Evolutionary conservation across 2,113 vertebrate genomes (phyloP).

Genomic region (Progne subis): DNA sequence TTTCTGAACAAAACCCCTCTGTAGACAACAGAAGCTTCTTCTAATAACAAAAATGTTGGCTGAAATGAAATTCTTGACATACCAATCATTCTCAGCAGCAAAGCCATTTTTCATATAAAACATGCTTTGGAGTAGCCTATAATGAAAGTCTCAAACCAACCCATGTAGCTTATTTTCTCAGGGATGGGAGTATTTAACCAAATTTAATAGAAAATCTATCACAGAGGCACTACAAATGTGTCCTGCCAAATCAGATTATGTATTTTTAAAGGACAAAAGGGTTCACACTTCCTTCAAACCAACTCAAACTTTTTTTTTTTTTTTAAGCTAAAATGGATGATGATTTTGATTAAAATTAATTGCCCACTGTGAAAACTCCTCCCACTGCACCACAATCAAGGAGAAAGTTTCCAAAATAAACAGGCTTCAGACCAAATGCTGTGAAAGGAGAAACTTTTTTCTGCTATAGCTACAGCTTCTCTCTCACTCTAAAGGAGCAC

Average conservation of each 20-base stretch:
- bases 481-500: not conserved
- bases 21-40: constrained; percentile 67
- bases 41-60: constrained; percentile 75
- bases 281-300: not conserved
- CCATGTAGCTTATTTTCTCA: constrained; percentile 64
- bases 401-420: not conserved
- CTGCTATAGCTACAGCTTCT: not conserved
- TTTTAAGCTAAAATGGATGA: not conserved
- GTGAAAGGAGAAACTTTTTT: not conserved
- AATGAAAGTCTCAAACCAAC: constrained; percentile 72
- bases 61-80: constrained; percentile 81
- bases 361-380: not conserved
- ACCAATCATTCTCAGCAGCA: constrained; percentile 73
- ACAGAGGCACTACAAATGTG: not conserved
- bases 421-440: not conserved
- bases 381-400: not conserved
- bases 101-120: constrained; percentile 70
- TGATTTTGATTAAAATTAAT: not conserved
- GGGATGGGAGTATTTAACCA: constrained; percentile 31
- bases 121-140: constrained; percentile 45
- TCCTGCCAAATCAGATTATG: not conserved
- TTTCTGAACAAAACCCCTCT: constrained; percentile 72
- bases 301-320: not conserved
- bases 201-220: constrained; percentile 5
- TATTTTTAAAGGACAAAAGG: not conserved